phyloP scores from a whole-genome alignment of 2,888 invertebrate species.

The Boloria euphrosyne region DNA sequence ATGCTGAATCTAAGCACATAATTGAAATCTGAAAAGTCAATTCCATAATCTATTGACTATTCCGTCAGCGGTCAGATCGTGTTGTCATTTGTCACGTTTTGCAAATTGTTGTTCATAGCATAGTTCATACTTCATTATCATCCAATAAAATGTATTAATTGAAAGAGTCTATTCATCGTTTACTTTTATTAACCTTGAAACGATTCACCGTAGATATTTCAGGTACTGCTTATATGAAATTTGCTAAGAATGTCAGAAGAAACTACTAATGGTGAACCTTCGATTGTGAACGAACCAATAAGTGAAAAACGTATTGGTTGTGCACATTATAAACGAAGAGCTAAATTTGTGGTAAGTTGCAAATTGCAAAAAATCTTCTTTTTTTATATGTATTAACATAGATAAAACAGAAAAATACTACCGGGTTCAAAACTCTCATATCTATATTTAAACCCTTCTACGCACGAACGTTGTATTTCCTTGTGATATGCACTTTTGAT shows the following conservation, averaged over 20 bases:
- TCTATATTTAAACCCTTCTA: conserved; percentile 63
- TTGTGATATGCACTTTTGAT: conserved; percentile 52
- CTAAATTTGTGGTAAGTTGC: conserved; percentile 91
- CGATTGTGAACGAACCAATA: conserved; percentile 49
- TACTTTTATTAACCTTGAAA: conserved; percentile 35
- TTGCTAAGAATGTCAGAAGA: conserved; percentile 62
- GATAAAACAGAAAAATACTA: conserved; percentile 21
- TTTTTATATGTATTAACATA: not conserved
- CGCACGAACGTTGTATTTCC: conserved; percentile 51
- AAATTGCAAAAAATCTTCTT: conserved; percentile 19
- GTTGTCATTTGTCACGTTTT: conserved; percentile 37
- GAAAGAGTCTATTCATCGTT: conserved; percentile 34
- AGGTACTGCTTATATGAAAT: conserved; percentile 30
- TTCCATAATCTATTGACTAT: too few relatives aligned
- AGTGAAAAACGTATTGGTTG: conserved; percentile 85
- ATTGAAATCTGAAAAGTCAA: conserved; percentile 27
- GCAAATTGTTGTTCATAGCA: conserved; percentile 41
- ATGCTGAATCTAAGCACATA: conserved; percentile 5
- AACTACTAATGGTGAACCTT: conserved; percentile 50
- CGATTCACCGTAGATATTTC: conserved; percentile 24
- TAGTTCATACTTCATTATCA: conserved; percentile 18
- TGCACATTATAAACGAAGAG: conserved; percentile 91
- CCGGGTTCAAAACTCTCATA: conserved; percentile 49
- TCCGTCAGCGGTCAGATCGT: not conserved
- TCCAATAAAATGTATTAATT: conserved; percentile 41